Base-by-base conservation (phyloP, 2,113 vertebrate species). In the Tenrec ecaudatus region DNA sequence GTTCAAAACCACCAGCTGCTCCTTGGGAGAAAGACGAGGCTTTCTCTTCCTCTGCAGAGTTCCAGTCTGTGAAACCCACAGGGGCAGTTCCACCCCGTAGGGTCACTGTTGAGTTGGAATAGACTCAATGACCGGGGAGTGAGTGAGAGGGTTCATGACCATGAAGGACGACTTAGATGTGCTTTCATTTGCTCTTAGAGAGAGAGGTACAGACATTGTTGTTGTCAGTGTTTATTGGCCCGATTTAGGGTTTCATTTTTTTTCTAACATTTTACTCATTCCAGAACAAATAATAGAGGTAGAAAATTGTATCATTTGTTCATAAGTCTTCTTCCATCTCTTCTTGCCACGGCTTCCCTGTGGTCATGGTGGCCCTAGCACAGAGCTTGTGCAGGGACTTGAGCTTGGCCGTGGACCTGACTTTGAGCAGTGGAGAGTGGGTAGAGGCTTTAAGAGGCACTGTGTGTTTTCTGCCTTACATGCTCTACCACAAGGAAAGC, bases 151-250 rank as follows among this genome's bases (percentile, higher is more conserved):
- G 9, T 53, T 82, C 73, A 40, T 60, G 57, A 90, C 88, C 87
- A 85, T 27, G 43, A 57, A 47, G 25, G 27, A 11, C 12, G 25
- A 8, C 62, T 60, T 77, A 62, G 58, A 29, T 33, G 3, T 58
- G 47, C 36, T 93, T 85, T 60, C 22, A 29, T 81, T 93, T 91
- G 77, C 80, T 94, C 90, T 92, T 22, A 86, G 81, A 3, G 1
- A 82, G 57, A 53, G 58, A 62, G 17, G 4, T 47, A 15, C 33
- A 29, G 75, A 23, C 15, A 36, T 89, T 92, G 92, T 85, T 90
- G 53, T 68, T 75, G 77, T 33, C 23, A 88, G 76, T 77, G 38
- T 6, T n/a, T 82, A n/a, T 82, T 47, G 92, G 80, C 64, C 29
- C 33, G 9, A 57, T 58, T 62, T 89, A 47, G 62, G 33, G 73